phyloP scores from a whole-genome alignment of 2,797 vertebrate species.

The Periophthalmus magnuspinnatus region DNA sequence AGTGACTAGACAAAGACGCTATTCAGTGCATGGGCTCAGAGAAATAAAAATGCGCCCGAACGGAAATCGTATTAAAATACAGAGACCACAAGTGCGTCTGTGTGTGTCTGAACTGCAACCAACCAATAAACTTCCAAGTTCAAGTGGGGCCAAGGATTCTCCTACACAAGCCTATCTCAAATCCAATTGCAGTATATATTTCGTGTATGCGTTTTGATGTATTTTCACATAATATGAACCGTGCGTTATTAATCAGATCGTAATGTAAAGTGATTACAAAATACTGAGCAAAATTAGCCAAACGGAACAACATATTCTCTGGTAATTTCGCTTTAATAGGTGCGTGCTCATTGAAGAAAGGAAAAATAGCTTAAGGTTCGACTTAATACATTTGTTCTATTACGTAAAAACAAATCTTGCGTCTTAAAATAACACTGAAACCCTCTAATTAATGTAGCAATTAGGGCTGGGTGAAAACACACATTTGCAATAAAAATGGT shows the following conservation, averaged over 20 bases:
- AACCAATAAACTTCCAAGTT: conserved; percentile 10
- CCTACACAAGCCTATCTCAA: neutral
- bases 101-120: conserved; percentile 6
- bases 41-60: conserved; percentile 2
- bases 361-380: no score
- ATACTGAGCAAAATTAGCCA: neutral
- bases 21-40: conserved; percentile 11
- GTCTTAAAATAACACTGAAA: no score
- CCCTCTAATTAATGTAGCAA: no score
- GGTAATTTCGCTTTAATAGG: neutral
- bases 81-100: neutral
- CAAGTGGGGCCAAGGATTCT: neutral
- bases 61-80: conserved; percentile 7
- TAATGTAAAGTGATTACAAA: neutral
- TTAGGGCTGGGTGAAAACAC: no score
- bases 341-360: no score
- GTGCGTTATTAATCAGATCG: neutral
- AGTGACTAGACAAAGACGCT: conserved; percentile 28
- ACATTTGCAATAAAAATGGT: no score
- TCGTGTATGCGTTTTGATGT: neutral
- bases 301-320: no score
- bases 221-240: neutral
- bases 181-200: neutral
- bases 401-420: no score
- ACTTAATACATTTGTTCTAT: no score